phyloP scores from a whole-genome alignment of 2,797 vertebrate genomes.

The Anabacerthia variegaticeps region DNA sequence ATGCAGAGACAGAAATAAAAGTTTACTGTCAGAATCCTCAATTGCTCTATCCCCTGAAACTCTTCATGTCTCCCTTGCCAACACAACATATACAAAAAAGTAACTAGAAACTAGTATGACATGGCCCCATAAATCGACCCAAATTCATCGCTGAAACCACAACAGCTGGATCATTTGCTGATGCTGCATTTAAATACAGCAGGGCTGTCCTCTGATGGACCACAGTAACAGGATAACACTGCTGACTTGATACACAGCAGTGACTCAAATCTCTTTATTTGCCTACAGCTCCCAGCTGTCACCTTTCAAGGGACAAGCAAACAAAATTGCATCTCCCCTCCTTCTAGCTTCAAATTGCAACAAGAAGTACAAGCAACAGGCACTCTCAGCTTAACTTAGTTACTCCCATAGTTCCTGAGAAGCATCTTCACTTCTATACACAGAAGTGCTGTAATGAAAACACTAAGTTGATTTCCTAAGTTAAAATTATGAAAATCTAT shows the following conservation, averaged over 20 bases:
- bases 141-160: not conserved
- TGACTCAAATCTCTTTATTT: not conserved
- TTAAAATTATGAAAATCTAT: not conserved
- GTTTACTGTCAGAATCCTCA: not conserved
- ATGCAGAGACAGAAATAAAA: not conserved
- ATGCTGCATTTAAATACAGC: not conserved
- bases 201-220: not conserved
- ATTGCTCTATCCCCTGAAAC: not conserved
- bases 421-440: not conserved
- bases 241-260: not conserved
- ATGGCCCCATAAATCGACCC: rapidly evolving
- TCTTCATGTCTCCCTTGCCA: not conserved
- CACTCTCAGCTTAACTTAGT: not conserved
- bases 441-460: not conserved
- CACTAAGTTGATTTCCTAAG: not conserved
- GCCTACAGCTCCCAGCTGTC: not conserved
- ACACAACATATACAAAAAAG: not conserved
- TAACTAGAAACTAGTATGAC: not conserved
- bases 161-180: not conserved
- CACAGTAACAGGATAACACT: not conserved
- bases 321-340: not conserved
- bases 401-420: not conserved
- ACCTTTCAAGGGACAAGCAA: not conserved
- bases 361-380: not conserved
- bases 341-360: not conserved